Evolutionary conservation across 2,888 invertebrate genomes (phyloP).

Genomic region (Pyrgus malvae): DNA sequence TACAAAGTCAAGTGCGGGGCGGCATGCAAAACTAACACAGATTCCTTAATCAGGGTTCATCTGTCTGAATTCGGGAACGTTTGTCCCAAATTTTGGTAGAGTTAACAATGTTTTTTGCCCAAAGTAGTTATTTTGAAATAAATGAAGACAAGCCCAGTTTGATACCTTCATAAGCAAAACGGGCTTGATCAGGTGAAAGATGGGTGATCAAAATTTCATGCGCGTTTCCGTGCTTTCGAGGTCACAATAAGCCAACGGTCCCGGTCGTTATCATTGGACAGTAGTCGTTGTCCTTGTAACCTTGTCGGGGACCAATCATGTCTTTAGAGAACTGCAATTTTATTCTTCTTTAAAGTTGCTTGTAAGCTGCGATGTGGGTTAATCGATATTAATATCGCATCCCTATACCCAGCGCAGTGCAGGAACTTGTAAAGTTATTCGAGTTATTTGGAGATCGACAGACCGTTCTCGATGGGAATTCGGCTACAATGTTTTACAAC

Average conservation of each 20-base stretch:
- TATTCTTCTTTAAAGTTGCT: neutral
- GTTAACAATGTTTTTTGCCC: neutral
- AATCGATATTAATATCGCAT: neutral
- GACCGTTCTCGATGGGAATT: constrained; percentile 46
- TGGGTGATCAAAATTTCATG: too few relatives aligned
- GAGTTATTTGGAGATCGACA: constrained; percentile 54
- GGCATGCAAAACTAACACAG: constrained; percentile 44
- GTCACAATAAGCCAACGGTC: too few relatives aligned
- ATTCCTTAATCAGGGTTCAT: constrained; percentile 29
- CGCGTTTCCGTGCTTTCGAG: too few relatives aligned
- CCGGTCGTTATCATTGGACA: too few relatives aligned
- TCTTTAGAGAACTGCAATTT: too few relatives aligned
- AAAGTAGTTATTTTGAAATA: neutral
- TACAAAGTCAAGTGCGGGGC: constrained; percentile 43
- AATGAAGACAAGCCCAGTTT: neutral
- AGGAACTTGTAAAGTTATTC: constrained; percentile 48
- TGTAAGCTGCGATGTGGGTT: neutral
- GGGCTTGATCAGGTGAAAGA: too few relatives aligned
- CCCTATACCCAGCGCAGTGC: constrained; percentile 30
- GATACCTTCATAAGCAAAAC: too few relatives aligned
- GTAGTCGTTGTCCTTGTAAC: too few relatives aligned
- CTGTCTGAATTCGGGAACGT: constrained; percentile 2
- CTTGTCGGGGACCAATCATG: too few relatives aligned
- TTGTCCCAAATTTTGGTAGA: constrained; percentile 15
- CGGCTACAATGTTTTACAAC: constrained; percentile 46